Conservation (phyloP, 2,888 invertebrate species). For the Tromatobia lineatoria region DNA sequence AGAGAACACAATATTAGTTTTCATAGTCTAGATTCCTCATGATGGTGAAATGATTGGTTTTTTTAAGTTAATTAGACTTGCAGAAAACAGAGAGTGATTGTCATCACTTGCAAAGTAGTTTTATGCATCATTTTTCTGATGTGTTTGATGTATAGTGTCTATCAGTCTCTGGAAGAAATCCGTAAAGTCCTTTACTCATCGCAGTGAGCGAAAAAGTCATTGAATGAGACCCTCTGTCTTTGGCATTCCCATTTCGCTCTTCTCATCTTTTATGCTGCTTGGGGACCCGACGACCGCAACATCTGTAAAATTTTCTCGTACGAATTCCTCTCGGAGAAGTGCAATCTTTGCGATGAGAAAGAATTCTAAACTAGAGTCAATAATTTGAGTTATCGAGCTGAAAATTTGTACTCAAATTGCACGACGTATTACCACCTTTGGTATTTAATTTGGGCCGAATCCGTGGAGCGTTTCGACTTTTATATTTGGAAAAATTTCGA, state of each 20-base stretch:
- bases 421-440: no score
- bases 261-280: constrained; percentile 11
- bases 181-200: constrained; percentile 18
- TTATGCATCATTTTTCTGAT: neutral
- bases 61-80: neutral
- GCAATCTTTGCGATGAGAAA: neutral
- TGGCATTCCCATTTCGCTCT: constrained; percentile 28
- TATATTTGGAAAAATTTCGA: no score
- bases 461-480: no score
- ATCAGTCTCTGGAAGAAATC: neutral
- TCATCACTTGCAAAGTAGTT: neutral
- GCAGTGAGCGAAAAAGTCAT: constrained; percentile 20
- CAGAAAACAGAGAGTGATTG: constrained; percentile 1
- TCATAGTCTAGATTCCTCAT: neutral
- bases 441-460: no score
- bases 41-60: neutral
- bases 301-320: constrained; percentile 23
- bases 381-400: no score
- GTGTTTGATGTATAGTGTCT: neutral
- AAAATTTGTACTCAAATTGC: no score
- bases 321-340: neutral
- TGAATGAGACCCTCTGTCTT: constrained; percentile 71
- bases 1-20: neutral
- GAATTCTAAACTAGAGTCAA: neutral
- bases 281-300: constrained; percentile 17